Conservation (phyloP, 1,140 invertebrate genomes). For the Penaeus japonicus region DNA sequence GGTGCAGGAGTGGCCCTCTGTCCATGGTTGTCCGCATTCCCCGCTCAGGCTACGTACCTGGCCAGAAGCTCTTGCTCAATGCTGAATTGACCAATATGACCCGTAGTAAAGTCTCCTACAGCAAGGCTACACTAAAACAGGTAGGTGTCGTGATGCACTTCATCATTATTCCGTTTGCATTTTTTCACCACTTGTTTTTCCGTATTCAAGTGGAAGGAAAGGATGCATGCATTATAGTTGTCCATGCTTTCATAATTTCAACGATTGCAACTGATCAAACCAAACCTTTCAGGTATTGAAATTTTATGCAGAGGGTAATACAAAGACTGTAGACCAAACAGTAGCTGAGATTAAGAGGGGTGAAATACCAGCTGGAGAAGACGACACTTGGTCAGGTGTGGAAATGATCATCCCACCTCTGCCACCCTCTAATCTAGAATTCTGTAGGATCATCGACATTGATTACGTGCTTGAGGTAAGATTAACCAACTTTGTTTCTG, state of each 20-base stretch:
- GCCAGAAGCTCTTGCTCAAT: conserved; percentile 27
- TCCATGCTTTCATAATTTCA: neutral
- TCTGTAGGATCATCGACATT: conserved; percentile 45
- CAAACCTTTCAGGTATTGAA: neutral
- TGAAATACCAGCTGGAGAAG: conserved; percentile 23
- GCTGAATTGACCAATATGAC: conserved; percentile 43
- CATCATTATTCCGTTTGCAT: neutral
- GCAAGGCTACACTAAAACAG: conserved; percentile 27
- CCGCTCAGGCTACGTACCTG: conserved; percentile 34
- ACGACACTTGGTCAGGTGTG: conserved; percentile 38
- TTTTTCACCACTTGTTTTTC: neutral
- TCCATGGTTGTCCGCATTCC: conserved; percentile 31
- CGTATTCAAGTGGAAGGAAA: too few species aligned
- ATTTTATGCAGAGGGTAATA: neutral
- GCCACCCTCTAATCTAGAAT: conserved; percentile 33
- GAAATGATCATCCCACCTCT: conserved; percentile 29
- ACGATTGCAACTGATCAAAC: neutral
- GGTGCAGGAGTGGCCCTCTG: conserved; percentile 40
- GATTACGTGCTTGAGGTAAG: conserved; percentile 38
- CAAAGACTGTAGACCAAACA: neutral
- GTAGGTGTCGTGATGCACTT: neutral
- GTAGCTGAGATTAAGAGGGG: conserved; percentile 32
- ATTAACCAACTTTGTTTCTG: neutral
- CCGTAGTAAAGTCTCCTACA: neutral
- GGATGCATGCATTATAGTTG: neutral